Evolutionary conservation across 2,797 vertebrate genomes (phyloP).

Genomic region (Liparis tanakae): DNA sequence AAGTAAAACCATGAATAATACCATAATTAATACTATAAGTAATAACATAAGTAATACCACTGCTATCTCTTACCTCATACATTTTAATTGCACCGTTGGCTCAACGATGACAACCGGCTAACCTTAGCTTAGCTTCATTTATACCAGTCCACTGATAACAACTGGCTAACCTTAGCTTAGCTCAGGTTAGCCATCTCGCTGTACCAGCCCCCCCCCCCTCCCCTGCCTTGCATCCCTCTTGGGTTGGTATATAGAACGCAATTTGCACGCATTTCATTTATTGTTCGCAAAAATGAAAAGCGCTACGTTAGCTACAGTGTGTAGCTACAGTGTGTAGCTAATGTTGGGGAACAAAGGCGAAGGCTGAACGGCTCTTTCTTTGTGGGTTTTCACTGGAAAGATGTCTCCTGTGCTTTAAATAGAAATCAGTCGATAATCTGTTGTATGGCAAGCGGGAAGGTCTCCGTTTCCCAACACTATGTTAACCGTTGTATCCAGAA

Average conservation of each 20-base stretch:
- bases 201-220: background rate
- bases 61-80: background rate
- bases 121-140: background rate
- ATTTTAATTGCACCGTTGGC: background rate
- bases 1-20: background rate
- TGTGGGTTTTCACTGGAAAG: background rate
- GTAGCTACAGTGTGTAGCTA: too few relatives aligned
- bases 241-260: too few relatives aligned
- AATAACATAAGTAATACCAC: background rate
- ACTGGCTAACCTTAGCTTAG: background rate
- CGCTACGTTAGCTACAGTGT: background rate
- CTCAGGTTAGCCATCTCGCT: background rate
- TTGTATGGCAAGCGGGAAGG: background rate
- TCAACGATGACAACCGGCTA: background rate
- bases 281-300: too few relatives aligned
- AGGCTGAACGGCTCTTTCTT: too few relatives aligned
- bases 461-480: background rate
- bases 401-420: background rate
- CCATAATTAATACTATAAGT: too few relatives aligned
- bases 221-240: too few relatives aligned
- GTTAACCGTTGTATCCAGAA: background rate
- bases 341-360: too few relatives aligned
- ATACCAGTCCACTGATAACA: too few relatives aligned
- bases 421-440: background rate
- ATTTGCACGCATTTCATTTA: too few relatives aligned